Base-by-base conservation (phyloP, 2,888 invertebrate species). In the Heliconius aoede region DNA sequence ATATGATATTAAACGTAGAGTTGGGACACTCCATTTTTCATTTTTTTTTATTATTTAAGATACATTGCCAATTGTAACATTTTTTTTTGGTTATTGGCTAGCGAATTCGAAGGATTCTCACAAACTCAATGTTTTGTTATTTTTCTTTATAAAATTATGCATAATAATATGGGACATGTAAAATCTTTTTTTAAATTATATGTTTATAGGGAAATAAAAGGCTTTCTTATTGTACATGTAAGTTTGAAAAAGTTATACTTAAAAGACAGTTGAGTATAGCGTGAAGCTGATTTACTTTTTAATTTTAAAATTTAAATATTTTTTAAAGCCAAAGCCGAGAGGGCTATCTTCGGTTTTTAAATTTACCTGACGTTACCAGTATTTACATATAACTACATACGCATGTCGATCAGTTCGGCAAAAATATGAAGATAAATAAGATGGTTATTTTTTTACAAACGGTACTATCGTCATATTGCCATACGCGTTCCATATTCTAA, bases 401-500 rank as follows among this genome's bases (percentile, higher is more conserved):
- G 1, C 18, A 18, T 18, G 7, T 55, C 21, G 21, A 15, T 46
- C 1, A 21, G 7, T 18, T 51, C 1, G 21, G 21, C 7, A 8
- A 8, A 51, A 51, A 51, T 51, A 21, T 51, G 21, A 51, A 51
- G 8, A 51, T 5, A 61, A 61, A 26, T 18, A 61, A 28, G 8
- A 13, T 15, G 3, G 26, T 28, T 61, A 18, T 36, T 65, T 24
- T 65, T 36, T 36, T 30, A 36, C 24, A 24, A 24, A 11, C 65
- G 24, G 24, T 65, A 36, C 36, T 65, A 7, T 24, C 36, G 36
- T 15, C 24, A 65, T 65, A 24, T 65, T 24, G 11, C 65, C 24
- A 65, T 65, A 13, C 65, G 32, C 65, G 2, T 24, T 36, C 24
- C 13, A 65, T 65, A 65, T 24, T 65, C 36, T 36, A 65, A 65